A percentile compares a stretch with the other conserved stretches of the same genome.
phyloP scores from a whole-genome alignment of 2,888 invertebrate species.

The Acrobasis consociella region DNA sequence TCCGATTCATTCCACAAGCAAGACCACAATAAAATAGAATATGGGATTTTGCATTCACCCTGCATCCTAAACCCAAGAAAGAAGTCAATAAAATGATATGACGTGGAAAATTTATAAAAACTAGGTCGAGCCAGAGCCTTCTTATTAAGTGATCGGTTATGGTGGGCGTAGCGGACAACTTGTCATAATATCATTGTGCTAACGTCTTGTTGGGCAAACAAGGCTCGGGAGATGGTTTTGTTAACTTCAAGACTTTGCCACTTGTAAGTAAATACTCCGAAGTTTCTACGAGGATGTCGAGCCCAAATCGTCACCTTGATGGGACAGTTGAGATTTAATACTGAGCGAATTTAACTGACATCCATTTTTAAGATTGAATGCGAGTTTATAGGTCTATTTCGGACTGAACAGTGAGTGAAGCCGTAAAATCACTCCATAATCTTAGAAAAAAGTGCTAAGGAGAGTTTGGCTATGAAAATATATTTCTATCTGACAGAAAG shows the following conservation, averaged over 20 bases:
- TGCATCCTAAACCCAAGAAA: neutral
- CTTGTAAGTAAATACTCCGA: neutral
- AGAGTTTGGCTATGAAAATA: no score
- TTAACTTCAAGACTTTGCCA: neutral
- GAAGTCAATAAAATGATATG: conserved; percentile 11
- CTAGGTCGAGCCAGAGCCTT: conserved; percentile 12
- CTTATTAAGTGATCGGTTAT: conserved; percentile 13
- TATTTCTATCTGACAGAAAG: no score
- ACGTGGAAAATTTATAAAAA: conserved; percentile 20
- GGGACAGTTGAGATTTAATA: no score
- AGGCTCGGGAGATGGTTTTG: conserved; percentile 9
- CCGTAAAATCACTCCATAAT: no score
- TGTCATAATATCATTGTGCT: conserved; percentile 17
- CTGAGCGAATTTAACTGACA: no score
- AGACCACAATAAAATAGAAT: no score
- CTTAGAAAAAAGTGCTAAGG: no score
- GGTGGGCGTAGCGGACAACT: conserved; percentile 9
- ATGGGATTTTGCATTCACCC: no score
- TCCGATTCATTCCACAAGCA: no score
- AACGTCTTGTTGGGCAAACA: conserved; percentile 14
- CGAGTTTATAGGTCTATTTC: neutral
- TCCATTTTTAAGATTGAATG: neutral
- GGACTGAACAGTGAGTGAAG: neutral
- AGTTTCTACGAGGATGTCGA: neutral
- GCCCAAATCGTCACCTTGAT: no score